Base-by-base conservation (phyloP, 2,113 vertebrate genomes). In the Thomomys bottae region DNA sequence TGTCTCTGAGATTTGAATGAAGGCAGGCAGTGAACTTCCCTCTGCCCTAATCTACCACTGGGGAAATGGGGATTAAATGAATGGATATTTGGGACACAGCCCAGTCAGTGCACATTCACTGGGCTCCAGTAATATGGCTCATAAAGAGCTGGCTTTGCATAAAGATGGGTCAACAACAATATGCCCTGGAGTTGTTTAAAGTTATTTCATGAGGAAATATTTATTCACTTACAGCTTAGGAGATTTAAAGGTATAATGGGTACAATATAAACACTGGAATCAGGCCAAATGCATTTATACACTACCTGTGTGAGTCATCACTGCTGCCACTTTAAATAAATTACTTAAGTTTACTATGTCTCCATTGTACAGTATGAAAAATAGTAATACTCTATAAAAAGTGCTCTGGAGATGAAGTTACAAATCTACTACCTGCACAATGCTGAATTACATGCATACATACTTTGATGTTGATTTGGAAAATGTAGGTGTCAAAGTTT, bases 401-500 rank as follows among this genome's bases (percentile, higher is more conserved):
- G 84, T 28, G 6, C 66, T 78, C 6, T 49, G 26, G 59, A 79
- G 91, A 64, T 87, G n/a, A 76, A 80, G 57, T 75, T 87, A 23
- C 63, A 40, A 4, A 7, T 68, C 49, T 87, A 23, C 3, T 61
- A 4, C 23, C 40, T 63, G 1, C 4, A 8, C 40, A 49, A 36
- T n/a, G 42, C n/a, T 63, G 38, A 86, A 3, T 75, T 59, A 38
- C 23, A 90, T 71, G 8, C 12, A 8, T 14, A 26, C 4, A 45
- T 1, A 34, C 36, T 30, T 71, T 21, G 30, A 32, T 84, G 23
- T 87, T n/a, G 23, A 66, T 32, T 81, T 73, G 38, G 34, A 90
- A 78, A 72, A 68, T 64, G 38, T 71, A 38, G 32, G 42, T 66
- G 23, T 24, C 83, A 75, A 54, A 15, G 24, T 91, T 91, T 93